These are phyloP conservation scores for Meandrusa payeni DNA, from an alignment of 2,888 invertebrate genomes.

Conservation along the genomic window DNA sequence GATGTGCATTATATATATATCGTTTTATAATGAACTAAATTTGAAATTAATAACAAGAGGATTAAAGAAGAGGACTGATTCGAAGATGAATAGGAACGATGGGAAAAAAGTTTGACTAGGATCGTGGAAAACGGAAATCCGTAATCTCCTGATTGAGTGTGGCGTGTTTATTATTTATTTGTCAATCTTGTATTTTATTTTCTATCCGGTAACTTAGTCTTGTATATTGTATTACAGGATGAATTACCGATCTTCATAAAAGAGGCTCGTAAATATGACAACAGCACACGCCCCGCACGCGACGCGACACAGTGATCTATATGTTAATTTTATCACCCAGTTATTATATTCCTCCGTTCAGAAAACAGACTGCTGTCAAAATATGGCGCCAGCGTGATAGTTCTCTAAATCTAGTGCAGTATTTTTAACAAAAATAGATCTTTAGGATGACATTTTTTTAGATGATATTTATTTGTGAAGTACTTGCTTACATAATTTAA, in stretches of 20 bases:
- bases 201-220: background rate
- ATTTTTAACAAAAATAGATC: background rate
- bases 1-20: no score
- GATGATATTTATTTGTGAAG: no score
- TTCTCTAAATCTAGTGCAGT: background rate
- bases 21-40: no score
- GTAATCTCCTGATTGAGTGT: no score
- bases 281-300: conserved; percentile 35
- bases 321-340: conserved; percentile 78
- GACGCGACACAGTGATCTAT: conserved; percentile 69
- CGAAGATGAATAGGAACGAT: no score
- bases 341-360: conserved; percentile 72
- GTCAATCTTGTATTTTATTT: conserved; percentile 4
- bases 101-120: no score
- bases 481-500: conserved; percentile 11
- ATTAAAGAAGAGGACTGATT: no score
- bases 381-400: conserved; percentile 38
- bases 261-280: conserved; percentile 43
- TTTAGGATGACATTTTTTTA: no score
- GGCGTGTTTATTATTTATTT: no score
- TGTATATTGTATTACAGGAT: conserved; percentile 27
- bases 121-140: no score
- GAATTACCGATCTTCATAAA: conserved; percentile 62
- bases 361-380: conserved; percentile 59
- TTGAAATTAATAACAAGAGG: no score